Percentiles rank a stretch among this genome's conserved stretches.
phyloP scores from a whole-genome alignment of 2,888 invertebrate species.

The Diaprepes abbreviatus region DNA sequence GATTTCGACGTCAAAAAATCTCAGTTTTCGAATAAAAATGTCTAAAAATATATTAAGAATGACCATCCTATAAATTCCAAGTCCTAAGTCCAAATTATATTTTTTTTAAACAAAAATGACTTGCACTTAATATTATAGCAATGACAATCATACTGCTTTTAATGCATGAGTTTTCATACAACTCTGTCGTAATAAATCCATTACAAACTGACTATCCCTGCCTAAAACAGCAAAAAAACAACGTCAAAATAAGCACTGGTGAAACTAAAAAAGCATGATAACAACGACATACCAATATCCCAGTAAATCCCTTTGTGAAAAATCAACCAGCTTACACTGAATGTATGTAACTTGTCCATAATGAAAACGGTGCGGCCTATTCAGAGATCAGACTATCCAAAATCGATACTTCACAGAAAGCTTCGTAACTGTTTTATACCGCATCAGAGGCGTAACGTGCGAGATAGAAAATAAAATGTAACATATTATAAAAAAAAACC shows the following conservation, averaged over 20 bases:
- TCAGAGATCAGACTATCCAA: slow-evolving; percentile 27
- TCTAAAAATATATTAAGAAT: too few relatives aligned
- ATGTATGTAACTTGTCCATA: slow-evolving; percentile 52
- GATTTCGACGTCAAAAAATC: too few relatives aligned
- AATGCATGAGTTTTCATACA: too few relatives aligned
- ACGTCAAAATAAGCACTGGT: slow-evolving; percentile 49
- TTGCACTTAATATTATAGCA: too few relatives aligned
- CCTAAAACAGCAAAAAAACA: not conserved
- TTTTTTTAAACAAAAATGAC: too few relatives aligned
- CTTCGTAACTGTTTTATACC: not conserved
- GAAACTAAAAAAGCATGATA: slow-evolving; percentile 52
- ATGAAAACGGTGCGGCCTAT: slow-evolving; percentile 16
- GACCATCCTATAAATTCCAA: too few relatives aligned
- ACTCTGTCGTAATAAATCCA: not conserved
- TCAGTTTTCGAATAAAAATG: too few relatives aligned
- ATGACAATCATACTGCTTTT: too few relatives aligned
- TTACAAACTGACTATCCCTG: slow-evolving; percentile 4
- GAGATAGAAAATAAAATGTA: too few relatives aligned
- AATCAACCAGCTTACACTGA: slow-evolving; percentile 55
- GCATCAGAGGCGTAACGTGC: slow-evolving; percentile 9
- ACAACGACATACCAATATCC: slow-evolving; percentile 47
- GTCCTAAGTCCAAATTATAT: too few relatives aligned
- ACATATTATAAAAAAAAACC: too few relatives aligned
- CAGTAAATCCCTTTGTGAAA: slow-evolving; percentile 56
- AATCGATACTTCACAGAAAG: slow-evolving; percentile 40